A percentile compares a stretch with the other conserved stretches of the same genome.
These are phyloP conservation scores for Didymodactylos carnosus DNA, from an alignment of 2,888 invertebrate genomes.

Conservation along the genomic window DNA sequence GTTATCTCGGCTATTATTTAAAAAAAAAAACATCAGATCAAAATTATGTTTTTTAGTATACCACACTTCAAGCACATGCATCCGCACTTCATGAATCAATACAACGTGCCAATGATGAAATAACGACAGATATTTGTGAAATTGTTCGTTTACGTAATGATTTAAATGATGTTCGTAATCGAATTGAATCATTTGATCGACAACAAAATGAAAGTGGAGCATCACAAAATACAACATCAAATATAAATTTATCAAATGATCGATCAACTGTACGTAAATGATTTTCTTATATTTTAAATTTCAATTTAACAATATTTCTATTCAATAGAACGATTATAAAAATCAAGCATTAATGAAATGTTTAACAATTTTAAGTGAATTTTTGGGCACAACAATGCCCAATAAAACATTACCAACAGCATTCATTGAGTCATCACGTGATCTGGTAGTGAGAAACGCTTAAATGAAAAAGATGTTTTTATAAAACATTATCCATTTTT, in stretches of 20 bases:
- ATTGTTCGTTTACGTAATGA: background rate
- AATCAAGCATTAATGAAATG: background rate
- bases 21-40: background rate
- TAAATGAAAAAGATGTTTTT: background rate
- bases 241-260: background rate
- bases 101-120: background rate
- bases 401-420: background rate
- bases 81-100: background rate
- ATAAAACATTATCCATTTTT: background rate
- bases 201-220: background rate
- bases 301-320: background rate
- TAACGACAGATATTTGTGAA: background rate
- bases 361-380: background rate
- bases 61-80: background rate
- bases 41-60: background rate
- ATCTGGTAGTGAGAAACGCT: background rate
- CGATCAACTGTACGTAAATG: background rate
- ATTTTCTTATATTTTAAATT: background rate
- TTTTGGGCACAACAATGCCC: background rate
- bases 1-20: too few species aligned
- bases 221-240: background rate
- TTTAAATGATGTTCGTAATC: background rate
- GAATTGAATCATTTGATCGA: background rate
- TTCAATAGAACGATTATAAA: background rate
- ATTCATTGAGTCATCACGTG: background rate